These are phyloP conservation scores for Synanthedon tipuliformis DNA, from an alignment of 2,888 invertebrate species.

Conservation along the genomic window DNA sequence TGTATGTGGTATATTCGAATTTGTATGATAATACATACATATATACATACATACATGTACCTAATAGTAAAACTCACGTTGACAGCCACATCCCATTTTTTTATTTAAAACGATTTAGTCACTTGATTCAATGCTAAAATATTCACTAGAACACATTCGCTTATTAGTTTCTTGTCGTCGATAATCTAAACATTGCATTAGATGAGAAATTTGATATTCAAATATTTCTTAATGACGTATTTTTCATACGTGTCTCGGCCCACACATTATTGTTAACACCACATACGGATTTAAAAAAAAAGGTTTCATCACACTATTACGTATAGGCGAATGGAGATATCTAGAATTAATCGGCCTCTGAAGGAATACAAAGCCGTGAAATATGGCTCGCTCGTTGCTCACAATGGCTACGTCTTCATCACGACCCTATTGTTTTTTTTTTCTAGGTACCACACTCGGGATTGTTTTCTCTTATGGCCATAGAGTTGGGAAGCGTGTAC, in stretches of 20 bases:
- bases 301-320: conserved; percentile 63
- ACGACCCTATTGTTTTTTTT: conserved; percentile 64
- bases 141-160: too few relatives aligned
- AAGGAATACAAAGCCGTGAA: conserved; percentile 66
- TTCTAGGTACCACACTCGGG: conserved; percentile 54
- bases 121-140: too few relatives aligned
- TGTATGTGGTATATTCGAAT: too few relatives aligned
- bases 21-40: too few relatives aligned
- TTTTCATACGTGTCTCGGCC: conserved; percentile 29
- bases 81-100: too few relatives aligned
- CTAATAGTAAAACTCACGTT: too few relatives aligned
- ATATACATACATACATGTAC: too few relatives aligned
- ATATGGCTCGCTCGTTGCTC: conserved; percentile 63
- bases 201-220: conserved; percentile 11
- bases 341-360: conserved; percentile 67
- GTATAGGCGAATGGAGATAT: conserved; percentile 65
- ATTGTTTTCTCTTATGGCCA: conserved; percentile 59
- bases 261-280: conserved; percentile 44
- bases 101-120: too few relatives aligned
- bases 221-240: conserved; percentile 14
- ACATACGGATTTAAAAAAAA: conserved; percentile 35
- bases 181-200: background rate
- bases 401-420: conserved; percentile 71
- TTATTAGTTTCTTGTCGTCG: too few relatives aligned
- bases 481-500: conserved; percentile 57